A percentile compares a stretch with the other conserved stretches of the same genome.
These are phyloP conservation scores for Drosophila robusta DNA, from an alignment of 2,888 invertebrate genomes.

Conservation along the genomic window DNA sequence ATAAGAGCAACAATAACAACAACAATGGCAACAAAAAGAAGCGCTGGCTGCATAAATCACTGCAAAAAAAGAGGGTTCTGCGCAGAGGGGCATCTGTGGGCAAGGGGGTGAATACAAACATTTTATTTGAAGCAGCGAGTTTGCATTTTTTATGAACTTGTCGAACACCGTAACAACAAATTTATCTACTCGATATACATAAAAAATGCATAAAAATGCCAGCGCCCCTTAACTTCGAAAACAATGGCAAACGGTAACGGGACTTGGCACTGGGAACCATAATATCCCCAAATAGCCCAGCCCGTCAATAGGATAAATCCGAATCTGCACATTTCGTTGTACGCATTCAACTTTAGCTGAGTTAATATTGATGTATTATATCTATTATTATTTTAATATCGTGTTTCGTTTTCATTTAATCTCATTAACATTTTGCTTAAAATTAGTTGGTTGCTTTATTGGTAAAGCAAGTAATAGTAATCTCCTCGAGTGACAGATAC, in stretches of 20 bases:
- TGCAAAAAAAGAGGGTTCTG: conserved; percentile 24
- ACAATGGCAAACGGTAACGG: conserved; percentile 34
- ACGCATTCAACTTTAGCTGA: neutral
- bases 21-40: conserved; percentile 47
- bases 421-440: too few relatives aligned
- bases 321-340: conserved; percentile 8
- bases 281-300: conserved; percentile 2
- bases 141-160: conserved; percentile 80
- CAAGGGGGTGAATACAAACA: conserved; percentile 51
- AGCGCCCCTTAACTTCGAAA: conserved; percentile 30
- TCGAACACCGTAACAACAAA: conserved; percentile 62
- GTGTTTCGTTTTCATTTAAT: neutral
- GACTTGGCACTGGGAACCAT: neutral
- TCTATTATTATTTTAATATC: neutral
- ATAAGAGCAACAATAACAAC: conserved; percentile 32
- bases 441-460: too few relatives aligned
- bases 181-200: conserved; percentile 69
- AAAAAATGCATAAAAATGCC: conserved; percentile 71
- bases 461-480: too few relatives aligned
- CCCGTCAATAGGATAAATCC: neutral
- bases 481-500: too few relatives aligned
- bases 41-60: conserved; percentile 65
- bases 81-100: neutral
- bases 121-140: conserved; percentile 68
- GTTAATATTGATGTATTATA: neutral